Conservation (phyloP, 2,113 vertebrate species). For the Hemiprocne comata region DNA sequence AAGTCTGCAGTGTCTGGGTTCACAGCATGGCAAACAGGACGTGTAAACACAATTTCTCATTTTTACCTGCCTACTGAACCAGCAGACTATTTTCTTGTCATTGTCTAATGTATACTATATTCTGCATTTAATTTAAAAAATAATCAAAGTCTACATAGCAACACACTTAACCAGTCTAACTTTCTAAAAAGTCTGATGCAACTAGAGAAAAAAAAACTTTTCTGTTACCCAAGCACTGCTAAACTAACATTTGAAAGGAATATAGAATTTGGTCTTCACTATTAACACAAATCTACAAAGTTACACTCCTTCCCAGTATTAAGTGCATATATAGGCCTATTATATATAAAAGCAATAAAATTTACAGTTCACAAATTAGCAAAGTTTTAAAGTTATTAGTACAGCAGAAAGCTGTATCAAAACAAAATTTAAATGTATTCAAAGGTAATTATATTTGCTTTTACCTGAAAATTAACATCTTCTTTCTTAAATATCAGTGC, state of each 20-base stretch:
- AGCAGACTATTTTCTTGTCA: not conserved
- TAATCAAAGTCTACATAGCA: not conserved
- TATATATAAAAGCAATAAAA: not conserved
- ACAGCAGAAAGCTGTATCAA: not conserved
- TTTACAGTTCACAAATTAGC: not conserved
- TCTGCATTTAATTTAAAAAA: not conserved
- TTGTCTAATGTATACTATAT: not conserved
- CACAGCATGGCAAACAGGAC: not conserved
- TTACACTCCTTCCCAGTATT: not conserved
- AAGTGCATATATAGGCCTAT: not conserved
- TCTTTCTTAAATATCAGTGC: conserved; percentile 99
- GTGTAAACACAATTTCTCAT: not conserved
- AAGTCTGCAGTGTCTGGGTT: not conserved
- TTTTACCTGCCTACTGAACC: not conserved
- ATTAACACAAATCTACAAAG: not conserved
- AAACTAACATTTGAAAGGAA: not conserved
- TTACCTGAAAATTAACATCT: conserved; percentile 99
- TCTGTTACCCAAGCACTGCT: not conserved
- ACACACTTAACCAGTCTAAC: not conserved
- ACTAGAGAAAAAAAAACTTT: not conserved
- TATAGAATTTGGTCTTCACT: not conserved
- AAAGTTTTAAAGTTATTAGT: not conserved
- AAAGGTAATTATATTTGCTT: not conserved
- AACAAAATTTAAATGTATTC: not conserved
- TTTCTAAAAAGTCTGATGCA: not conserved